phyloP scores from a whole-genome alignment of 2,113 vertebrate species.

The Alethe castanea region DNA sequence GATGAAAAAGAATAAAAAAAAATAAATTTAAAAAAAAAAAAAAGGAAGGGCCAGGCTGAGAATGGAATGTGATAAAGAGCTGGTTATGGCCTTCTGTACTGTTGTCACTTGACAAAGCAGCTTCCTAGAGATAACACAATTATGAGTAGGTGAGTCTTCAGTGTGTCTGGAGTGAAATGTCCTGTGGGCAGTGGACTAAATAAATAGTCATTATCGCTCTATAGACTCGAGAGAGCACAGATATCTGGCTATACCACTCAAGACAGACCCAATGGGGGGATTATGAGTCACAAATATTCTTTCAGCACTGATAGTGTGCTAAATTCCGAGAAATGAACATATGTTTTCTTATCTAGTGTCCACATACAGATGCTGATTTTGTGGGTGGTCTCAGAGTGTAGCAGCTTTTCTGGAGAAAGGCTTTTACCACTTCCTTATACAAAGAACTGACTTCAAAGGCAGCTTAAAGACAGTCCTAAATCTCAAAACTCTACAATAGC shows the following conservation, averaged over 20 bases:
- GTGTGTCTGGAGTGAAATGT: background rate
- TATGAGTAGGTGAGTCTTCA: background rate
- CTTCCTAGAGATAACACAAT: background rate
- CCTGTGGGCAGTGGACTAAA: background rate
- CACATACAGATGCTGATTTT: background rate
- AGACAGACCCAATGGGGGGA: background rate
- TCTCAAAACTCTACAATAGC: background rate
- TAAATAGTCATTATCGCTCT: background rate
- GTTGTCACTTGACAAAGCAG: background rate
- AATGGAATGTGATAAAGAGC: slow-evolving; percentile 17
- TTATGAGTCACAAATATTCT: background rate
- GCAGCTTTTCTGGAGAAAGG: background rate
- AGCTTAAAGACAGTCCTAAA: background rate
- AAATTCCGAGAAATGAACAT: background rate
- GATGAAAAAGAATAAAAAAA: background rate
- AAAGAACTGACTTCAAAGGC: background rate
- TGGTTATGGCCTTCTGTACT: slow-evolving; percentile 2
- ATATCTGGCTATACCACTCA: background rate
- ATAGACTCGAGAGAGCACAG: background rate
- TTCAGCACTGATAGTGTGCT: background rate
- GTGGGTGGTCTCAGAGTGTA: background rate
- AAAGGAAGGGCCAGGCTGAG: background rate
- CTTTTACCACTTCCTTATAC: background rate
- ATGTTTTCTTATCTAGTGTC: background rate
- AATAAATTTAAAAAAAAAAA: background rate